Conservation (phyloP, 2,113 vertebrate species). For the Antennarius striatus region DNA sequence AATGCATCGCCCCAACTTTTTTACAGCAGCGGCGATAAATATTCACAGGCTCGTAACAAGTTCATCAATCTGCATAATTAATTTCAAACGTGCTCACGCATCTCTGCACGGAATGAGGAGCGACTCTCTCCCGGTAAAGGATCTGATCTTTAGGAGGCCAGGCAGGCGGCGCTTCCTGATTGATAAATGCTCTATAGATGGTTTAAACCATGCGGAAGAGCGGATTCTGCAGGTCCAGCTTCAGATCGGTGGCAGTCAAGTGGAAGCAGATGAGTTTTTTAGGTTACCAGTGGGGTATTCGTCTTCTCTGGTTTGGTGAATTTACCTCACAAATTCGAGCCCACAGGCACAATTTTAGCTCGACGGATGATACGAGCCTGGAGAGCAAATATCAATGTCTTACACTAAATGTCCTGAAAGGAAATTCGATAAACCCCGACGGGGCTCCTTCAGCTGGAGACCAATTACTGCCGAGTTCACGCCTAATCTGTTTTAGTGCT, state of each 20-base stretch:
- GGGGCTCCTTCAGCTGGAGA: background rate
- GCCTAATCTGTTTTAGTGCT: background rate
- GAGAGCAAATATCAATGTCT: conserved; percentile 9
- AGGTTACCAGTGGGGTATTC: conserved; percentile 11
- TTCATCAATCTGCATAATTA: conserved; percentile 48
- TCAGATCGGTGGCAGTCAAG: background rate
- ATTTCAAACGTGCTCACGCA: conserved; percentile 22
- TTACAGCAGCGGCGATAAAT: conserved; percentile 26
- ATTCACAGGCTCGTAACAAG: conserved; percentile 31
- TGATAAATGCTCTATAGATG: conserved; percentile 21
- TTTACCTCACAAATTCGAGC: conserved; percentile 7
- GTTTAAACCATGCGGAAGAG: conserved; percentile 34
- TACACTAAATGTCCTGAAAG: conserved; percentile 6
- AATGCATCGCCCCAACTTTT: conserved; percentile 23
- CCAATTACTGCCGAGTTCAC: background rate
- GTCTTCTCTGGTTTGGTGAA: conserved; percentile 25
- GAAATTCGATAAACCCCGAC: background rate
- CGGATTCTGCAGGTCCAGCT: background rate
- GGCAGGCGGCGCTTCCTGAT: conserved; percentile 29
- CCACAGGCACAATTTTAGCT: background rate
- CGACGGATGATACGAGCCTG: conserved; percentile 8
- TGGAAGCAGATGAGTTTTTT: conserved; percentile 21
- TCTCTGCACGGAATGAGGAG: conserved; percentile 13
- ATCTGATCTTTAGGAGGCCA: conserved; percentile 19
- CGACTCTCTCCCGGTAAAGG: conserved; percentile 8